A percentile compares a stretch with the other conserved stretches of the same genome.
Conservation (phyloP, 2,113 vertebrate genomes). For the Hemiscyllium ocellatum region DNA sequence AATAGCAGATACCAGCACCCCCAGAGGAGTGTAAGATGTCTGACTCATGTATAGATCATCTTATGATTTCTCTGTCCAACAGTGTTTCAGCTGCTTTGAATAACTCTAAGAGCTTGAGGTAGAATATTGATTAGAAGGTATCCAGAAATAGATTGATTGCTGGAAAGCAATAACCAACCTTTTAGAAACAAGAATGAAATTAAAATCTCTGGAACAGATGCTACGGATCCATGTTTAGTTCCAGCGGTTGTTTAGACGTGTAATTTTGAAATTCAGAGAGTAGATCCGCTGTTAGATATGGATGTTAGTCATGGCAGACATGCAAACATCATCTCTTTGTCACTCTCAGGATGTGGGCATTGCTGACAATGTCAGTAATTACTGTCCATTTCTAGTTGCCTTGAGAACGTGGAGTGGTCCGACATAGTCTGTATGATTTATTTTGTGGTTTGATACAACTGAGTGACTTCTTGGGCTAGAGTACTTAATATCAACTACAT, state of each 20-base stretch:
- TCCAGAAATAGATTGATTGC: not conserved
- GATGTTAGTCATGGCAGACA: not conserved
- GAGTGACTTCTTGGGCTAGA: not conserved
- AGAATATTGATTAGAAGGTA: not conserved
- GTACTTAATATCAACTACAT: not conserved
- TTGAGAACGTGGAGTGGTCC: not conserved
- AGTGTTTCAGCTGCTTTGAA: not conserved
- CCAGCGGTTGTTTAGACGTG: not conserved
- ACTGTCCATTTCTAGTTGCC: not conserved
- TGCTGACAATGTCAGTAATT: not conserved
- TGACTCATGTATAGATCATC: not conserved
- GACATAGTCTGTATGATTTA: not conserved
- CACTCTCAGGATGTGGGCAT: not conserved
- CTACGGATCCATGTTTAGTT: not conserved
- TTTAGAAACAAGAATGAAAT: not conserved
- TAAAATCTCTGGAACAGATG: not conserved
- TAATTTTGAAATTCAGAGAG: not conserved
- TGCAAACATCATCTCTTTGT: not conserved
- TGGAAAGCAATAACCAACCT: not conserved
- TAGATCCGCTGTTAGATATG: not conserved
- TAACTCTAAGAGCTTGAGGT: not conserved
- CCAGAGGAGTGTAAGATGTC: not conserved
- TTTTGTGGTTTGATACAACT: not conserved
- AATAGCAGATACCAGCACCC: not conserved
- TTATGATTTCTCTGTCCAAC: not conserved